Base-by-base conservation (phyloP, 30 jellyfish, hydroid and myxozoan species). In the Haliclystus octoradiatus region DNA sequence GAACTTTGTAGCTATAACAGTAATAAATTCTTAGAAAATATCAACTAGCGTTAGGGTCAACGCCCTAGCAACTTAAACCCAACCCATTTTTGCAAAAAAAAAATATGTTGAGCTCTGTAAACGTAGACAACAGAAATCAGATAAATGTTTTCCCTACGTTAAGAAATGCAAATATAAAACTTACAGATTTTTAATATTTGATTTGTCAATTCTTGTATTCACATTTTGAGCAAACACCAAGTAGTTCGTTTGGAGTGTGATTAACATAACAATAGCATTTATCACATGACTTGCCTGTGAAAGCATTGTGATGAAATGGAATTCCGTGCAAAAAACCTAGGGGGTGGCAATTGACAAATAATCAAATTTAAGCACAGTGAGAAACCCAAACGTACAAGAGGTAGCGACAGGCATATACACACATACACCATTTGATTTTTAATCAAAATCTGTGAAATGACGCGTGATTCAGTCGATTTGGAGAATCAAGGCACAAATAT, bases 381-480 rank as follows among this genome's bases (percentile, higher is more conserved):
- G n/a, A n/a, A n/a, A n/a, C n/a, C n/a, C n/a, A n/a, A n/a, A n/a
- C n/a, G n/a, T n/a, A n/a, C n/a, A n/a, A n/a, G n/a, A n/a, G n/a
- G n/a, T n/a, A n/a, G n/a, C n/a, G n/a, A n/a, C n/a, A n/a, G n/a
- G n/a, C n/a, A n/a, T n/a, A n/a, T n/a, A 9, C 57, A 40, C 57
- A 40, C 14, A 5, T 9, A 40, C 19, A 5, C 57, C 57, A 40
- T 9, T 40, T 40, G 57, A 40, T 40, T 19, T 9, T 40, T 19
- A 19, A n/a, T n/a, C n/a, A n/a, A n/a, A n/a, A n/a, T 9, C 57
- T 9, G 9, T 40, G 57, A 40, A 19, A 40, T 40, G 57, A 40
- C 57, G 57, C 57, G 57, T 40, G 57, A 40, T 40, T 40, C 57
- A 40, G 57, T 40, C 57, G 57, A 40, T 40, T 40, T 40, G 57